Evolutionary conservation across 2,113 vertebrate species (phyloP).

Genomic region (Pygoscelis antarcticus): DNA sequence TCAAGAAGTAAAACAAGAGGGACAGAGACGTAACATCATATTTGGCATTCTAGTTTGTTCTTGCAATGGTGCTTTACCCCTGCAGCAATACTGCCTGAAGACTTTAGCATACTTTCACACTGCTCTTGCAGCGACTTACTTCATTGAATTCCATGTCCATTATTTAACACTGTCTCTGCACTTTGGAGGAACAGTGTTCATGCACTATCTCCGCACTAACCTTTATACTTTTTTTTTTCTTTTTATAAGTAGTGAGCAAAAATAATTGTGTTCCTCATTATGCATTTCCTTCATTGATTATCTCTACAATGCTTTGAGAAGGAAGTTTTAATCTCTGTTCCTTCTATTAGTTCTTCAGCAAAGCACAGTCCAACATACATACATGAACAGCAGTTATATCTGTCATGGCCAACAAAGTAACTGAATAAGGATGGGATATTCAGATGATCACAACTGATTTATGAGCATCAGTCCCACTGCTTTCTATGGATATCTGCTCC

Average conservation of each 20-base stretch:
- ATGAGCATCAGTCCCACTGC: neutral
- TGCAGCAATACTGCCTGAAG: neutral
- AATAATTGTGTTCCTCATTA: neutral
- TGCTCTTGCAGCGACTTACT: neutral
- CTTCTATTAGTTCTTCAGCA: neutral
- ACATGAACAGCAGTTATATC: neutral
- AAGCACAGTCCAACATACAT: neutral
- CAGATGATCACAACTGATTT: neutral
- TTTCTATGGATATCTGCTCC: neutral
- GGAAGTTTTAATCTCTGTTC: neutral
- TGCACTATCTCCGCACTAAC: neutral
- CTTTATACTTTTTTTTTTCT: neutral
- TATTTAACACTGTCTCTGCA: neutral
- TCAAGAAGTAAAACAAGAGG: neutral
- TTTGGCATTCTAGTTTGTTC: neutral
- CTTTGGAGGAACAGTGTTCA: neutral
- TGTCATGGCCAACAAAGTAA: neutral
- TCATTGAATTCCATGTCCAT: neutral
- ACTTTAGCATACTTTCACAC: neutral
- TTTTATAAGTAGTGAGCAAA: neutral
- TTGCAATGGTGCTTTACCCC: neutral
- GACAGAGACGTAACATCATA: neutral
- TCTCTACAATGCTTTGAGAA: neutral
- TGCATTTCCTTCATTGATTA: neutral
- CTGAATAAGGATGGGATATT: neutral